Conservation (phyloP, 2,113 vertebrate genomes). For the Gambusia holbrooki region DNA sequence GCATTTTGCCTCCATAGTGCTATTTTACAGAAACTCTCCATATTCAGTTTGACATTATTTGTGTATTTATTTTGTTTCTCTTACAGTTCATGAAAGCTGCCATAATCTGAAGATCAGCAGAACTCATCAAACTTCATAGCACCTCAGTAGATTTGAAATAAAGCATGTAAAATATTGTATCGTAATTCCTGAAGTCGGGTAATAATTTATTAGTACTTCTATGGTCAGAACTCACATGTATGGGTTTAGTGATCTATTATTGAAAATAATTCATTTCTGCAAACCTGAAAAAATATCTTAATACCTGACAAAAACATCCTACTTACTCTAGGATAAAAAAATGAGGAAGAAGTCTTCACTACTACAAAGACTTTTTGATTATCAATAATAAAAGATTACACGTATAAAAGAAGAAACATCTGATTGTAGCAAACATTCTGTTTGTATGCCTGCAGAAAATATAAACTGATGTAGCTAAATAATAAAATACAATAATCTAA, state of each 20-base stretch:
- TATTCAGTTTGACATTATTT: not conserved
- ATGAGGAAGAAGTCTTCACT: not conserved
- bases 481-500: not conserved
- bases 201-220: not conserved
- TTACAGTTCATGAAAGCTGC: slow-evolving; percentile 68
- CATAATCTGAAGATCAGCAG: slow-evolving; percentile 51
- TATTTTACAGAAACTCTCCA: too few relatives aligned
- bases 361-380: not conserved
- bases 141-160: not conserved
- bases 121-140: not conserved
- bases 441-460: not conserved
- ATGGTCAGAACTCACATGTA: not conserved
- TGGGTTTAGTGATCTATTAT: not conserved
- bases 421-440: not conserved
- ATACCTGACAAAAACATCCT: not conserved
- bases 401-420: not conserved
- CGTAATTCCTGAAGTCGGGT: not conserved
- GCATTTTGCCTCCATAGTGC: too few relatives aligned
- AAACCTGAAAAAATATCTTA: too few relatives aligned
- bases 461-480: not conserved
- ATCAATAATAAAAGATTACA: not conserved
- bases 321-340: not conserved
- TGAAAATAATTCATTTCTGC: too few relatives aligned
- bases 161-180: not conserved
- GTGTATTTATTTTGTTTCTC: not conserved